These are phyloP conservation scores for Brachyhypopomus gauderio DNA, from an alignment of 2,113 vertebrate species.

Conservation along the genomic window DNA sequence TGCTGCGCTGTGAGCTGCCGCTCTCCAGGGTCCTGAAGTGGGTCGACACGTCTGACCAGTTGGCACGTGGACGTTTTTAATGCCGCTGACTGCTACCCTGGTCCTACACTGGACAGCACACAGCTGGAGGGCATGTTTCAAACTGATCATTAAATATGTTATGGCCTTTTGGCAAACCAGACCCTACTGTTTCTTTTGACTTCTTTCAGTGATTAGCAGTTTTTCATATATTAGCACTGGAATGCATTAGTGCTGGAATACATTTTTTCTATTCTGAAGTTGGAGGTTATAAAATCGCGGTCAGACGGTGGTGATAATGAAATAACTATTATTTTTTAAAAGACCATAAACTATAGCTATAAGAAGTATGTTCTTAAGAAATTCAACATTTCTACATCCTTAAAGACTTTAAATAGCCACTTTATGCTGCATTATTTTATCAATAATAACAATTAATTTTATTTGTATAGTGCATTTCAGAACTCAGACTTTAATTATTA, in stretches of 20 bases:
- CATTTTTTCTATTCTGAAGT: neutral
- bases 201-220: neutral
- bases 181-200: too few species aligned
- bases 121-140: too few species aligned
- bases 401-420: neutral
- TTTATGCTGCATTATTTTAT: neutral
- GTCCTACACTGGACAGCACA: too few species aligned
- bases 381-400: neutral
- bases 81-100: too few species aligned
- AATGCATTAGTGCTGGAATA: neutral
- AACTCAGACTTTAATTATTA: too few species aligned
- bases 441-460: neutral
- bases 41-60: too few species aligned
- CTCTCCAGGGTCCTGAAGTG: too few species aligned
- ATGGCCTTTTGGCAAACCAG: too few species aligned
- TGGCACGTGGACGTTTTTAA: too few species aligned
- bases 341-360: neutral
- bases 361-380: neutral
- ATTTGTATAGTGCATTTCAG: too few species aligned
- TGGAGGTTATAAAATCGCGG: neutral
- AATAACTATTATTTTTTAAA: neutral
- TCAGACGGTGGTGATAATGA: neutral
- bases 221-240: neutral
- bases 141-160: too few species aligned
- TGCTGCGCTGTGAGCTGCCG: too few species aligned